Base-by-base conservation (phyloP, 1,140 invertebrate genomes). In the Procambarus virginalis region DNA sequence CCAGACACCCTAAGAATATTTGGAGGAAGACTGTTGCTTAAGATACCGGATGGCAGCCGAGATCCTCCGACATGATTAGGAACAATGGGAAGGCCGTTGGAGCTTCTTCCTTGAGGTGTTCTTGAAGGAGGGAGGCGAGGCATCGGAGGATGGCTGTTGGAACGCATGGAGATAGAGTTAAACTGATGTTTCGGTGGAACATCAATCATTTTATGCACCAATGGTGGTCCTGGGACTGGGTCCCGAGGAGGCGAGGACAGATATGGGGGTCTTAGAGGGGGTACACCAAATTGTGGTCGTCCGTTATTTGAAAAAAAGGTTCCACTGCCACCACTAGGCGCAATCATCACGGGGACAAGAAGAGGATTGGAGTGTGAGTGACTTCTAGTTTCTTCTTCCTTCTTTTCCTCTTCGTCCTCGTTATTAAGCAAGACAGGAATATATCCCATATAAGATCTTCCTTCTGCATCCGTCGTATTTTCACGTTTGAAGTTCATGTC, bases 401-500 rank as follows among this genome's bases (percentile, higher is more conserved):
- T 77, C 14, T 87, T 51, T 45, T 88, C 86, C 22, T 88, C 86
- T n/a, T 81, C 78, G 10, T 88, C 86, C 60, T 86, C 84, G 46
- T 86, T 86, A 48, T 68, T 86, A 20, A 86, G 84, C 34, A 76
- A 58, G 20, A 86, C 84, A 46, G 84, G 84, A 55, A 79, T 79
- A 60, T 86, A 86, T 3, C 76, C 76, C 22, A 86, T 49, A 51
- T 86, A 86, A 12, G 84, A 86, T n/a, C 84, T 75, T 34, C 84
- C 84, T 58, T 86, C 84, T 5, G 84, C 75, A 68, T 79, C 84
- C 55, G 34, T 79, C 22, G 55, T 12, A 14, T 55, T 55, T 20
- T 22, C 20, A 12, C 17, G 4, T 17, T 55, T n/a, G 4, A 51
- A 22, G 22, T 34, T 48, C 20, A 49, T 48, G 49, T 78, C 76